phyloP scores from a whole-genome alignment of 2,113 vertebrate species.

The Ploceus nigricollis region DNA sequence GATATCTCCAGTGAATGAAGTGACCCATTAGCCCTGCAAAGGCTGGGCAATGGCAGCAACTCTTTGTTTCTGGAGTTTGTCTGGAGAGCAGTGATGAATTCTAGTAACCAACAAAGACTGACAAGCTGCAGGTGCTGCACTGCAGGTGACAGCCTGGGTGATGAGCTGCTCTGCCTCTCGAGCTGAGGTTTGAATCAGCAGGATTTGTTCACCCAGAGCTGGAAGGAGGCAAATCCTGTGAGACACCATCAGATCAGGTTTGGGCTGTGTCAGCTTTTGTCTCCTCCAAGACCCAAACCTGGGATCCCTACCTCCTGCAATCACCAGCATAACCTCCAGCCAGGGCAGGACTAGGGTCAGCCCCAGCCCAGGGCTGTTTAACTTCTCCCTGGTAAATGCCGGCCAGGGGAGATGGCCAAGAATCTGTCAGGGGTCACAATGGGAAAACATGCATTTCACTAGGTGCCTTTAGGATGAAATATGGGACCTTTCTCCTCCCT shows the following conservation, averaged over 20 bases:
- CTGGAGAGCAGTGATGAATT: neutral
- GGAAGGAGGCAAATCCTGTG: neutral
- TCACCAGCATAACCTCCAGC: neutral
- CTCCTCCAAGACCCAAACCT: neutral
- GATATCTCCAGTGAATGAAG: neutral
- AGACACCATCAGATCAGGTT: rapidly evolving
- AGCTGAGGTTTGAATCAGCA: rapidly evolving
- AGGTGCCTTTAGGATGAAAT: neutral
- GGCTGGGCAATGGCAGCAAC: rapidly evolving
- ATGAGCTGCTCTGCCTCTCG: neutral
- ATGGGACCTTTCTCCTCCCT: neutral
- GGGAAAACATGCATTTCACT: neutral
- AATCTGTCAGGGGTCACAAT: neutral
- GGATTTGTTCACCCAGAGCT: neutral
- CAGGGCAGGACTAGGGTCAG: neutral
- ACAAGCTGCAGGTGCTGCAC: rapidly evolving
- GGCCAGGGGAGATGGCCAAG: rapidly evolving
- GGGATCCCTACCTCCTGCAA: neutral
- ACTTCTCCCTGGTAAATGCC: rapidly evolving
- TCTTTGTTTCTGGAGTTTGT: rapidly evolving
- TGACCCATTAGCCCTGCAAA: neutral
- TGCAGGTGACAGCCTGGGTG: neutral
- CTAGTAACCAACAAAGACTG: neutral
- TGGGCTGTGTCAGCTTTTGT: neutral
- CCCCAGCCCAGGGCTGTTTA: neutral